Conservation (phyloP, 2,888 invertebrate species). For the Tyria jacobaeae region DNA sequence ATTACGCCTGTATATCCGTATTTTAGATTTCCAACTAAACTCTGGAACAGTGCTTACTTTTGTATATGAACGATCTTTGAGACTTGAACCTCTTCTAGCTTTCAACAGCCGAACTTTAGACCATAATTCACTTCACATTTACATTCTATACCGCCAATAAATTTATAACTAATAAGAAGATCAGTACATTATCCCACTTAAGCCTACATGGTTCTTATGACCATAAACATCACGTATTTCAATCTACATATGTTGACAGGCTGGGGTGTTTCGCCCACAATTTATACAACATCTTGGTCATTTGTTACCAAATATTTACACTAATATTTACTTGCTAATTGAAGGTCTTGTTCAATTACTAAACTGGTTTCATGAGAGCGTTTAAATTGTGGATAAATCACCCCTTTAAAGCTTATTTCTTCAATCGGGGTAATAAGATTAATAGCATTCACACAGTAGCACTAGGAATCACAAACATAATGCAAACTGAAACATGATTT, state of each 20-base stretch:
- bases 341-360: not conserved
- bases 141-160: slow-evolving; percentile 24
- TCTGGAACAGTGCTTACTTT: not conserved
- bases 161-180: slow-evolving; percentile 23
- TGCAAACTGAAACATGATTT: slow-evolving; percentile 11
- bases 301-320: slow-evolving; percentile 21
- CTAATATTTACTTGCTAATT: no score
- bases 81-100: slow-evolving; percentile 2
- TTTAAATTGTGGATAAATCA: slow-evolving; percentile 20
- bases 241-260: slow-evolving; percentile 32
- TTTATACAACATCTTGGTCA: not conserved
- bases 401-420: slow-evolving; percentile 56
- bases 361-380: slow-evolving; percentile 1
- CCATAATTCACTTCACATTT: slow-evolving; percentile 35
- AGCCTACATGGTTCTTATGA: slow-evolving; percentile 50
- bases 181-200: slow-evolving; percentile 44
- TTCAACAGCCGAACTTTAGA: slow-evolving; percentile 10
- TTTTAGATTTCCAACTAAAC: not conserved
- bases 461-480: slow-evolving; percentile 32
- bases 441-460: slow-evolving; percentile 45
- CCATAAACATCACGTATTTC: slow-evolving; percentile 39
- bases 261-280: slow-evolving; percentile 18
- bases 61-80: slow-evolving; percentile 1
- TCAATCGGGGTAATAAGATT: slow-evolving; percentile 40
- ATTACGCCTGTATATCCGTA: slow-evolving; percentile 11